Evolutionary conservation across 2,113 vertebrate genomes (phyloP).

Genomic region (Mohoua ochrocephala): DNA sequence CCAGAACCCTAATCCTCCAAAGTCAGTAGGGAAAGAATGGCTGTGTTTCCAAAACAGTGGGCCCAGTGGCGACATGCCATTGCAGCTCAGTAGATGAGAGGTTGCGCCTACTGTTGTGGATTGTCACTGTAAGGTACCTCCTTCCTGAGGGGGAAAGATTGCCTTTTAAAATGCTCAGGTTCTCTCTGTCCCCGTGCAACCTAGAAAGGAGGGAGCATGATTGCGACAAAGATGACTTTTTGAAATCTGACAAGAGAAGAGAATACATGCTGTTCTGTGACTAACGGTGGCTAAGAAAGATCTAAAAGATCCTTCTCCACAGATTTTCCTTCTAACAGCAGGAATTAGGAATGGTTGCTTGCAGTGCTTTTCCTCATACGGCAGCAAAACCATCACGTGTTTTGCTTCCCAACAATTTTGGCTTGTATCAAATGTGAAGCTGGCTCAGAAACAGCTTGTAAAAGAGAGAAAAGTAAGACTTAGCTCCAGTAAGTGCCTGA

Average conservation of each 20-base stretch:
- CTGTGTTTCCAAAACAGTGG: background rate
- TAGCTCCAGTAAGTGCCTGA: conserved; percentile 2
- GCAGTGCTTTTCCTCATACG: background rate
- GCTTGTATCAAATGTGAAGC: background rate
- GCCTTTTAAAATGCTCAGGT: background rate
- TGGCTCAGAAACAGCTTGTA: conserved; percentile 2
- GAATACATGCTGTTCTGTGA: background rate
- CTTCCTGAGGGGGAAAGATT: background rate
- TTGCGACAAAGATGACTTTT: background rate
- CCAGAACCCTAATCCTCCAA: background rate
- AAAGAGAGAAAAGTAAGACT: conserved; percentile 9
- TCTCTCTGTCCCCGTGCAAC: background rate
- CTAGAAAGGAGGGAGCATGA: background rate
- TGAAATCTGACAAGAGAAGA: background rate
- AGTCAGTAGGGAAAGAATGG: background rate
- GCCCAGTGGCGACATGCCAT: background rate
- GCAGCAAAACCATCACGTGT: background rate
- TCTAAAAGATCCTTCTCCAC: background rate
- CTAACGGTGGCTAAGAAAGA: background rate
- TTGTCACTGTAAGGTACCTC: background rate
- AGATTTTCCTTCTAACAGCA: background rate
- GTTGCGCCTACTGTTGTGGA: background rate
- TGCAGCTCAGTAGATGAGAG: accelerated
- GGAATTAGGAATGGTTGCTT: background rate
- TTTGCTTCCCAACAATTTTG: conserved; percentile 20